Conservation (phyloP, 2,113 vertebrate species). For the Notarius lentiginosus region DNA sequence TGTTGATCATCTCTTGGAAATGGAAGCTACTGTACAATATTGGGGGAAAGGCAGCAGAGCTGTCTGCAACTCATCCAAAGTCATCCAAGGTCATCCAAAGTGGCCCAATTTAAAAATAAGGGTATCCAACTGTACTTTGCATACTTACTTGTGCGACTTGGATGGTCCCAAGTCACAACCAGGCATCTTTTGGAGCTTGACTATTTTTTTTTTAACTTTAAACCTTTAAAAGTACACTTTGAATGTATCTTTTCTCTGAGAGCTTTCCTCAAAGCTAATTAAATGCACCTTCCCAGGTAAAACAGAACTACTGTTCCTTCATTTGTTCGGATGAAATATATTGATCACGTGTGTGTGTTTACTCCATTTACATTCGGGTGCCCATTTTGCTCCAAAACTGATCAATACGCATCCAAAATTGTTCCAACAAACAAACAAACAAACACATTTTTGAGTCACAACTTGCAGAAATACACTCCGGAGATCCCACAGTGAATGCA, state of each 20-base stretch:
- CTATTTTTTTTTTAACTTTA: background rate
- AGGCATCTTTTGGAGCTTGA: background rate
- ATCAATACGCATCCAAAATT: background rate
- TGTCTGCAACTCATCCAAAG: background rate
- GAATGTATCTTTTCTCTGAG: too few species aligned
- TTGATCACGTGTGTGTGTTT: background rate
- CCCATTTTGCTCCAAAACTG: constrained; percentile 3
- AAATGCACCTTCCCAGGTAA: background rate
- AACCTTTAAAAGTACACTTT: background rate
- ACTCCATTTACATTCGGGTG: background rate
- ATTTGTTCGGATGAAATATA: background rate
- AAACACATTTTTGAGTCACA: background rate
- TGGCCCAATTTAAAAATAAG: background rate
- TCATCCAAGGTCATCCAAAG: background rate
- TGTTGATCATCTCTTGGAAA: background rate
- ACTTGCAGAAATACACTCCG: background rate
- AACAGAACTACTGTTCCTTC: background rate
- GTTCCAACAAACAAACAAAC: background rate
- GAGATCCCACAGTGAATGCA: background rate
- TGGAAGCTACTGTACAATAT: background rate
- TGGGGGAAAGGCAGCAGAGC: background rate
- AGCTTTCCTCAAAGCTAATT: too few species aligned
- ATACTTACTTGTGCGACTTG: background rate
- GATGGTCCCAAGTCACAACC: background rate
- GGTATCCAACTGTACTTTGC: background rate